phyloP scores from a whole-genome alignment of 2,113 vertebrate genomes.

The Semnopithecus entellus region DNA sequence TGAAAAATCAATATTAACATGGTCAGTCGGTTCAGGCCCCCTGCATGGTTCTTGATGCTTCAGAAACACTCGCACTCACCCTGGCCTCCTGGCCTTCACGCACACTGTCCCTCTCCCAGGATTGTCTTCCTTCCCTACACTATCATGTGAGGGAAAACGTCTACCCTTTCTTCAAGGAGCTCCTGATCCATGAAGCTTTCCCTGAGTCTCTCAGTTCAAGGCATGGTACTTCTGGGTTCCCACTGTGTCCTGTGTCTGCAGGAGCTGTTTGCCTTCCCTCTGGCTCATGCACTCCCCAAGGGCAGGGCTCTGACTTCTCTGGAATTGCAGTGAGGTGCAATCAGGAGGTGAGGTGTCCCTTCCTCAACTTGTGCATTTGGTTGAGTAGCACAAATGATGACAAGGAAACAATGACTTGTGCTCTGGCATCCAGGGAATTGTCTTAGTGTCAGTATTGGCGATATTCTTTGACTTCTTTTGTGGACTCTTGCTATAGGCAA shows the following conservation, averaged over 20 bases:
- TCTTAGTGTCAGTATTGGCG: too few species aligned
- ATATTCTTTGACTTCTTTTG: not conserved
- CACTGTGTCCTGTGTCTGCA: fast-evolving
- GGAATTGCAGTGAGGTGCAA: not conserved
- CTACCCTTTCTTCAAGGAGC: not conserved
- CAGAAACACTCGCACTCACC: fast-evolving
- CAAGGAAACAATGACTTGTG: not conserved
- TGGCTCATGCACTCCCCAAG: not conserved
- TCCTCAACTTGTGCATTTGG: not conserved
- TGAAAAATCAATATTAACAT: not conserved
- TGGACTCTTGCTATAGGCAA: not conserved
- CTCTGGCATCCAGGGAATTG: not conserved
- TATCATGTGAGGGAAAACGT: not conserved
- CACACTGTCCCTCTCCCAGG: not conserved
- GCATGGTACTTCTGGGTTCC: not conserved
- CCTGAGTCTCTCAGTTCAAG: too few species aligned
- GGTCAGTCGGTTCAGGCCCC: too few species aligned
- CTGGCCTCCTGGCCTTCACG: not conserved
- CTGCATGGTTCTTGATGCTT: too few species aligned
- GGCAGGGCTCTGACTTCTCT: not conserved
- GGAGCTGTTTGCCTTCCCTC: not conserved
- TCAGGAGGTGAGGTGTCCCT: not conserved
- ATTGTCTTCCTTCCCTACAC: too few species aligned
- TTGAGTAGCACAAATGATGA: not conserved
- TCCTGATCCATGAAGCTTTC: not conserved